A percentile compares a stretch with the other conserved stretches of the same genome.
These are phyloP conservation scores for Cephus sareptanus DNA, from an alignment of 2,888 invertebrate species.

Conservation along the genomic window DNA sequence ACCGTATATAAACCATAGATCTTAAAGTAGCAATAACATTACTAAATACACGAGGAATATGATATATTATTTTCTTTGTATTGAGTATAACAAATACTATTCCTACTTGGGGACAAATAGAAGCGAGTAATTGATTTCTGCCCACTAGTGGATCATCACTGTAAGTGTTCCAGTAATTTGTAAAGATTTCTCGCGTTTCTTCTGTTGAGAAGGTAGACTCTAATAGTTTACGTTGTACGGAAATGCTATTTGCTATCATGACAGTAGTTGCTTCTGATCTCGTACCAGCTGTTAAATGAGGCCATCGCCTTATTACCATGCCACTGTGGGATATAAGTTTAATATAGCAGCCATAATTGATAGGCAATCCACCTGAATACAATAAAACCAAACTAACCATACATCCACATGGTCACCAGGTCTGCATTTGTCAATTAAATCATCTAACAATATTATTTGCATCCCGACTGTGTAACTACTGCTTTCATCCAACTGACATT, in stretches of 20 bases:
- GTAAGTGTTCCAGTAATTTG: slow-evolving; percentile 78
- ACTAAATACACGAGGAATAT: slow-evolving; percentile 7
- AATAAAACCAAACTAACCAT: slow-evolving; percentile 70
- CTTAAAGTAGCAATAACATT: slow-evolving; percentile 65
- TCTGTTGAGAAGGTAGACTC: slow-evolving; percentile 50
- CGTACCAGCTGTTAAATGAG: slow-evolving; percentile 70
- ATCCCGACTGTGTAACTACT: slow-evolving; percentile 44
- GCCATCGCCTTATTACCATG: slow-evolving; percentile 80
- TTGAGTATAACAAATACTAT: background rate
- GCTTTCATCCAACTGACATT: slow-evolving; percentile 71
- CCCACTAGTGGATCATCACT: slow-evolving; percentile 75
- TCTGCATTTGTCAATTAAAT: slow-evolving; percentile 86
- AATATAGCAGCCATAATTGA: background rate
- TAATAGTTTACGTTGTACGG: slow-evolving; percentile 51
- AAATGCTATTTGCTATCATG: slow-evolving; percentile 58
- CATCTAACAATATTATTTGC: slow-evolving; percentile 69
- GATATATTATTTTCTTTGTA: slow-evolving; percentile 9
- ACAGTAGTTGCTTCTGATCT: slow-evolving; percentile 71
- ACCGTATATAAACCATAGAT: slow-evolving; percentile 89
- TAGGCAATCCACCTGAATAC: background rate
- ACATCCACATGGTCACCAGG: slow-evolving; percentile 90
- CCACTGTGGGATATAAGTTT: slow-evolving; percentile 71
- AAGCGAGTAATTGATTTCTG: slow-evolving; percentile 81
- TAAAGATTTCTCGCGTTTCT: slow-evolving; percentile 77
- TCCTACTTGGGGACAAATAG: slow-evolving; percentile 84